Evolutionary conservation across 2,888 invertebrate genomes (phyloP), one percentile per base, ranked within the genome.

Genomic region (Limenitis camilla): DNA sequence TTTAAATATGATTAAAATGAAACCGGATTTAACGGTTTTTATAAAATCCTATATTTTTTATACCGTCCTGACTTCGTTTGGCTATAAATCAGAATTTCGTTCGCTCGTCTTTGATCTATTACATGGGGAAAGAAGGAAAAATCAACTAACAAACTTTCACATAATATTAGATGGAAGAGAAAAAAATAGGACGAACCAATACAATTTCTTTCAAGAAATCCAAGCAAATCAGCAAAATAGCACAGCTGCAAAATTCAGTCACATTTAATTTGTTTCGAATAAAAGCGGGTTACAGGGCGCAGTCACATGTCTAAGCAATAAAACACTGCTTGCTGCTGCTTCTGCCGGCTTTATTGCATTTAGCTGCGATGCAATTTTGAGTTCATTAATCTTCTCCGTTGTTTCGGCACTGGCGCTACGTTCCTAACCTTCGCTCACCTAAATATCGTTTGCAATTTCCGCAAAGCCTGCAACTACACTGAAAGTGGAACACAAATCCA

Each of bases 381-480:
- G 74, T 73, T 79, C 79, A 85, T 86, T 85, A 79, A 86, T 84
- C 82, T 84, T 78, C 76, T 70, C 67, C 71, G 74, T 71, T 72
- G 74, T 76, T 80, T 76, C 70, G 71, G 69, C 69, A 68, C 67
- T 74, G 71, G 69, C 69, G 68, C 67, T 74, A 65, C 64, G 66
- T 67, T 74, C 68, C 68, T 59, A 60, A 61, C 56, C 53, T 59
- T 56, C 44, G 55, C 51, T 61, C 59, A 59, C 58, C 55, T 56
- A 59, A 58, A 59, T 57, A 60, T 60, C 56, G 60, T 59, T 61
- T 45, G 52, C 49, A 51, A 53, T 54, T 54, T 56, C 53, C 49
- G 49, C 55, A 44, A 57, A 49, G 55, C 55, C 58, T 60, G 39
- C 45, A 58, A 49, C 43, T 42, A 40, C 10, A 53, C 32, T 56